Percentiles rank a stretch among this genome's conserved stretches.
Conservation (phyloP, 2,888 invertebrate genomes). For the Ischnus inquisitorius region DNA sequence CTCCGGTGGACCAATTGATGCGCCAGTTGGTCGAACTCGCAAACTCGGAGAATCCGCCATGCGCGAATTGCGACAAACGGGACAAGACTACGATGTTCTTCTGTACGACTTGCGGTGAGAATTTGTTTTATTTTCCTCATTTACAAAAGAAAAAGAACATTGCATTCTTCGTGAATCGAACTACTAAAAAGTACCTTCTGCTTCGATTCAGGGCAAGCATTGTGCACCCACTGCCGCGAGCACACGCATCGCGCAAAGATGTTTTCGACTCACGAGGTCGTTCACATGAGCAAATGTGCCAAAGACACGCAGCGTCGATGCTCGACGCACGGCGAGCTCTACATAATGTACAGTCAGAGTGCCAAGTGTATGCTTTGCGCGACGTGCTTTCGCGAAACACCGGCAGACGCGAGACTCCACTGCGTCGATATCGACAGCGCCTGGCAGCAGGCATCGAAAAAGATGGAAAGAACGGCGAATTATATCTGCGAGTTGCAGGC, state of each 20-base stretch:
- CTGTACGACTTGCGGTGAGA: slow-evolving; percentile 91
- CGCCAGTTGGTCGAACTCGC: slow-evolving; percentile 90
- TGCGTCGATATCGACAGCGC: slow-evolving; percentile 92
- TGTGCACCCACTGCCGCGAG: slow-evolving; percentile 90
- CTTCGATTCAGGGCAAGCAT: slow-evolving; percentile 88
- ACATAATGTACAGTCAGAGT: slow-evolving; percentile 91
- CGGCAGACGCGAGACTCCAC: slow-evolving; percentile 89
- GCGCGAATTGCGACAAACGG: slow-evolving; percentile 92
- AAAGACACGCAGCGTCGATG: slow-evolving; percentile 91
- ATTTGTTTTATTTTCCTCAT: too few species aligned
- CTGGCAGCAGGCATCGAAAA: slow-evolving; percentile 90
- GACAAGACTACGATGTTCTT: slow-evolving; percentile 91
- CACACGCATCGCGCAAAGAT: slow-evolving; percentile 92
- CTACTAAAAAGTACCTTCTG: background rate
- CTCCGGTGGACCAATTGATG: slow-evolving; percentile 89
- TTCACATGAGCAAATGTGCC: slow-evolving; percentile 90
- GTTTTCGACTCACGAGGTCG: slow-evolving; percentile 91
- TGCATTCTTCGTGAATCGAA: background rate
- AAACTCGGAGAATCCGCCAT: slow-evolving; percentile 90
- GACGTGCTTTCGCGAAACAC: slow-evolving; percentile 91
- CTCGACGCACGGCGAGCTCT: slow-evolving; percentile 90
- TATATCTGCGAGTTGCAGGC: slow-evolving; percentile 88
- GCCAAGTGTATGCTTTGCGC: slow-evolving; percentile 91
- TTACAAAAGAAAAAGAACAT: background rate
- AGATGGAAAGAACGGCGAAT: slow-evolving; percentile 88